phyloP scores from a whole-genome alignment of 1,140 invertebrate genomes.

The Ostrea edulis region DNA sequence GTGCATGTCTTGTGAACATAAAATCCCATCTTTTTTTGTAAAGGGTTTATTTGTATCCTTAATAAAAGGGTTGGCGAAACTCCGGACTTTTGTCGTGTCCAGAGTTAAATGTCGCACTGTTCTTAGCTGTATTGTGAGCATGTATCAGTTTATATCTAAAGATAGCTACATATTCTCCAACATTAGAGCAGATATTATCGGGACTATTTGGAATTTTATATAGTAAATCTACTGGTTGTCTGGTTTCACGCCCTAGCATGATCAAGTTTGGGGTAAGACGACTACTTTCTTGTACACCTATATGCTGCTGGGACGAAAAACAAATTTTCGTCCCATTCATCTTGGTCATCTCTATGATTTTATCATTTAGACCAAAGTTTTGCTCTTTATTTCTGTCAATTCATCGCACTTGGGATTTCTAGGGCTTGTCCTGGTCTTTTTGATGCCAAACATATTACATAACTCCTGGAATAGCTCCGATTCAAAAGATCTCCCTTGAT shows the following conservation, averaged over 20 bases:
- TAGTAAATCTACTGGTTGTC: conserved; percentile 9
- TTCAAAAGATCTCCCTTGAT: conserved; percentile 52
- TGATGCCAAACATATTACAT: conserved; percentile 42
- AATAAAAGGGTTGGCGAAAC: too few species aligned
- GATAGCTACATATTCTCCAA: conserved; percentile 13
- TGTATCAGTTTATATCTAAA: too few species aligned
- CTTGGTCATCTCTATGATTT: conserved; percentile 37
- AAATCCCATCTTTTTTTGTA: too few species aligned
- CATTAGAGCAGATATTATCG: neutral
- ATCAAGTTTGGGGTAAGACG: conserved; percentile 43
- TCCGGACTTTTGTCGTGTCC: too few species aligned
- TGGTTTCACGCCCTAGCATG: conserved; percentile 43
- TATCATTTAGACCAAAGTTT: conserved; percentile 35
- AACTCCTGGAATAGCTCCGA: conserved; percentile 47
- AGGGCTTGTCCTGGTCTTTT: conserved; percentile 47
- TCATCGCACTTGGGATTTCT: conserved; percentile 52
- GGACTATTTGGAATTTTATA: neutral
- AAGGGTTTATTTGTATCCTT: too few species aligned
- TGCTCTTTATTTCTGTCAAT: too few species aligned
- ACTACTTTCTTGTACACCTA: conserved; percentile 39
- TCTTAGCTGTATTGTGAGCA: too few species aligned
- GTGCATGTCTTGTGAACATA: too few species aligned
- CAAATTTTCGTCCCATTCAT: conserved; percentile 45
- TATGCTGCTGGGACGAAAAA: conserved; percentile 42
- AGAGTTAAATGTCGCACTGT: too few species aligned